Base-by-base conservation (phyloP, 35 echinoderm and acorn worm species). In the Chiridota heheva region DNA sequence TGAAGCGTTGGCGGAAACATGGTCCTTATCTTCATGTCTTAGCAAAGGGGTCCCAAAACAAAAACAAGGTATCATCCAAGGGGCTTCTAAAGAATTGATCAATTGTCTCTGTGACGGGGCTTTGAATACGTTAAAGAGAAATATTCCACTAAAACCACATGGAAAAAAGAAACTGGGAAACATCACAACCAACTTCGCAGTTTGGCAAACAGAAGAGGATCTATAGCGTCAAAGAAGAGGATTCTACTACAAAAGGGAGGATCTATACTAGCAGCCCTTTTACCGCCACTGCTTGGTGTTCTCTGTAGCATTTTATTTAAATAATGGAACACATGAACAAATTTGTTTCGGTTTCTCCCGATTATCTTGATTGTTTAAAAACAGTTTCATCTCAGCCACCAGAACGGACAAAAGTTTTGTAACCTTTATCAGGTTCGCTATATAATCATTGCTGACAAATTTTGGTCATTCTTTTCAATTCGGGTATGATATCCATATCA, bases 191-290 rank as follows among this genome's bases (percentile, higher is more conserved):
- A 5, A 35, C 2, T 67, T 17, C 63, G 35, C 16, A 30, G 26
- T 17, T 35, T 67, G 2, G 63, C 63, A 37, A 37, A 67, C 30
- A 67, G 35, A 17, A 29, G 63, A 17, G 37, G 37, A 17, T 67
- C 63, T 32, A 30, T 22, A 32, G 18, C 4, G 29, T 67, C 63
- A 37, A 67, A 67, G 63, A 67, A 67, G 30, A 3, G 30, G 37
- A 37, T 67, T 5, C 30, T 67, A 67, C 35, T 67, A 35, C 63
- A 67, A 30, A 67, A 67, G 37, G 63, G 63, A 3, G 63, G 63
- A 32, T 28, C 63, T 37, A 67, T 67, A 67, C 37, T 67, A 67
- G 63, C 63, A 7, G 60, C 60, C 7, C 60, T 63, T 8, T 30
- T 63, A 30, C 60, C 60, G 7, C 60, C 60, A 18, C 63, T 67